These are phyloP conservation scores for Spialia ferax DNA, from an alignment of 2,888 invertebrate genomes.

Conservation along the genomic window DNA sequence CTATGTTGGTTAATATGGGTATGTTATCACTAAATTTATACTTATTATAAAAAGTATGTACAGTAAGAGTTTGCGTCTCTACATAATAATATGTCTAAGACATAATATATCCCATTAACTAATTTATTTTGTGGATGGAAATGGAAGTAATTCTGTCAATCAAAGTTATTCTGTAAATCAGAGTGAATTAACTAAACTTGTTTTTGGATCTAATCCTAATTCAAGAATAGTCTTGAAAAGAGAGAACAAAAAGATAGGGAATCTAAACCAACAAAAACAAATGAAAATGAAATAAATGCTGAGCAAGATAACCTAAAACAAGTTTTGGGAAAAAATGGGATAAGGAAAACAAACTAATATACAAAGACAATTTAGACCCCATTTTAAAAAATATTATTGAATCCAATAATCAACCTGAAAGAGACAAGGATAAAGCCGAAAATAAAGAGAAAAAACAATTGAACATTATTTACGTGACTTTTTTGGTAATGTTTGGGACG, in stretches of 20 bases:
- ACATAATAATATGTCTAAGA: too few species aligned
- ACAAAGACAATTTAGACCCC: background rate
- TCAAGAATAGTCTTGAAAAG: background rate
- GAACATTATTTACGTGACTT: background rate
- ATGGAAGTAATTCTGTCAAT: background rate
- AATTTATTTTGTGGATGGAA: too few species aligned
- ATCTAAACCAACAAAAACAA: background rate
- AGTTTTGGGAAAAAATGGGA: background rate
- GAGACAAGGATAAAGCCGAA: too few species aligned
- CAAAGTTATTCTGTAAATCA: background rate
- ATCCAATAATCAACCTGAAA: background rate
- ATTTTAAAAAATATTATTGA: background rate
- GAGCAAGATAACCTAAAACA: background rate
- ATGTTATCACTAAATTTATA: too few species aligned
- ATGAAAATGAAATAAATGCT: background rate
- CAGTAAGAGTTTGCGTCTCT: too few species aligned
- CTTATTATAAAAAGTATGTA: too few species aligned
- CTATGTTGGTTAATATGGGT: too few species aligned
- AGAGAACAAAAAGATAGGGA: background rate
- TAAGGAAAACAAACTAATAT: background rate
- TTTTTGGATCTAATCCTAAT: background rate
- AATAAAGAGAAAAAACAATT: background rate
- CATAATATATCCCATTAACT: too few species aligned
- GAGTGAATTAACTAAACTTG: background rate
- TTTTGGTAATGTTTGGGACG: background rate